Percentiles rank a stretch among this genome's conserved stretches.
Evolutionary conservation across 2,888 invertebrate species (phyloP).

Genomic region (Parnassius orleans): DNA sequence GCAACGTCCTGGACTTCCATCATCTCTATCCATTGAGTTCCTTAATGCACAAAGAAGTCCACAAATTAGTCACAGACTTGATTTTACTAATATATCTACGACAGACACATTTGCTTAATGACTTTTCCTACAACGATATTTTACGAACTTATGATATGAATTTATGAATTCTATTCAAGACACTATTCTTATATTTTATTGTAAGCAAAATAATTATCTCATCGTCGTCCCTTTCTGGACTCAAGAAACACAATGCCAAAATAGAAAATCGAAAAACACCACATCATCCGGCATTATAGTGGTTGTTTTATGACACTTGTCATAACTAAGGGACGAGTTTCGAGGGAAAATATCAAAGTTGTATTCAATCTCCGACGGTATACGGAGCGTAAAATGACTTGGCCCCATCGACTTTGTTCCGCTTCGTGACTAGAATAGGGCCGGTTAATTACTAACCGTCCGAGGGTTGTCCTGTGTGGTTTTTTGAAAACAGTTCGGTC

Average conservation of each 20-base stretch:
- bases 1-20: no score
- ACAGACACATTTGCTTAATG: no score
- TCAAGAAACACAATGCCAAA: slow-evolving; percentile 32
- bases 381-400: slow-evolving; percentile 44
- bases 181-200: neutral
- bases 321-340: slow-evolving; percentile 31
- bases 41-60: no score
- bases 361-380: slow-evolving; percentile 43
- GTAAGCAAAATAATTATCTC: neutral
- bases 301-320: slow-evolving; percentile 43
- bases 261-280: slow-evolving; percentile 31
- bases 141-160: no score
- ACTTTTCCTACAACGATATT: no score
- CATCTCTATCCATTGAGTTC: no score
- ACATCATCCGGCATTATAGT: slow-evolving; percentile 42
- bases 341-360: slow-evolving; percentile 43
- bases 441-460: slow-evolving; percentile 27
- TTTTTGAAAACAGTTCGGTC: slow-evolving; percentile 19
- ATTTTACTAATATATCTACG: no score
- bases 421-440: slow-evolving; percentile 30
- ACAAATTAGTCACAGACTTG: no score
- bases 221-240: neutral
- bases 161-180: no score
- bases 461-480: slow-evolving; percentile 22
- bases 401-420: slow-evolving; percentile 30